Conservation (phyloP, 2,113 vertebrate genomes). For the Albula goreensis region DNA sequence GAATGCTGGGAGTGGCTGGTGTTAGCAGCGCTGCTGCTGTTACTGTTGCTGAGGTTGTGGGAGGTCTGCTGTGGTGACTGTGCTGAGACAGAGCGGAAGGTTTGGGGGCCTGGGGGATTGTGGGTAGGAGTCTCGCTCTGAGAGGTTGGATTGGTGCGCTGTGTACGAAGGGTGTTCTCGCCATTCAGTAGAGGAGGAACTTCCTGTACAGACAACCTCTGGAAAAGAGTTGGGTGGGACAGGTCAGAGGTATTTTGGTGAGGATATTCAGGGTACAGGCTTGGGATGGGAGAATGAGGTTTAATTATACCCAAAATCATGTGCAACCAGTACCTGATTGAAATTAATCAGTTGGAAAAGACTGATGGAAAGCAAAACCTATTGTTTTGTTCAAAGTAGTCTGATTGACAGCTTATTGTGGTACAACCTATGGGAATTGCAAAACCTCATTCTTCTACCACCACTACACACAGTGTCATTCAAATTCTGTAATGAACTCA, state of each 20-base stretch:
- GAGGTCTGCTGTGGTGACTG: background rate
- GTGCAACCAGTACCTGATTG: too few relatives aligned
- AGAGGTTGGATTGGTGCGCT: conserved; percentile 39
- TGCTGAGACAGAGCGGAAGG: conserved; percentile 46
- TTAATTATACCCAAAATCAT: too few relatives aligned
- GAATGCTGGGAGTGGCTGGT: conserved; percentile 49
- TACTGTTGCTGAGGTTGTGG: background rate
- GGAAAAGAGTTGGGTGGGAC: conserved; percentile 34
- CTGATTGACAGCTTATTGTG: too few relatives aligned
- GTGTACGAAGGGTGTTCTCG: conserved; percentile 62
- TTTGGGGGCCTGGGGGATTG: conserved; percentile 50
- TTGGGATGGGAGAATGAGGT: too few relatives aligned
- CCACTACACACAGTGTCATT: background rate
- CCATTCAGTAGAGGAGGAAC: conserved; percentile 71
- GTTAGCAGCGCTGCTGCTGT: conserved; percentile 26
- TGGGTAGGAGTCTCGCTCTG: conserved; percentile 57
- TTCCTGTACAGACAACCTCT: conserved; percentile 77
- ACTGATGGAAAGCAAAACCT: too few relatives aligned
- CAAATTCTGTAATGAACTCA: background rate
- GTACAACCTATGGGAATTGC: too few relatives aligned
- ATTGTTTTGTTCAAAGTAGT: too few relatives aligned
- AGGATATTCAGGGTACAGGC: too few relatives aligned
- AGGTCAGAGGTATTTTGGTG: background rate
- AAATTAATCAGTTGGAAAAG: too few relatives aligned
- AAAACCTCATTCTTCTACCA: too few relatives aligned